These are phyloP conservation scores for Leptinotarsa peninsularis DNA, from an alignment of 2,888 invertebrate genomes.

Conservation along the genomic window DNA sequence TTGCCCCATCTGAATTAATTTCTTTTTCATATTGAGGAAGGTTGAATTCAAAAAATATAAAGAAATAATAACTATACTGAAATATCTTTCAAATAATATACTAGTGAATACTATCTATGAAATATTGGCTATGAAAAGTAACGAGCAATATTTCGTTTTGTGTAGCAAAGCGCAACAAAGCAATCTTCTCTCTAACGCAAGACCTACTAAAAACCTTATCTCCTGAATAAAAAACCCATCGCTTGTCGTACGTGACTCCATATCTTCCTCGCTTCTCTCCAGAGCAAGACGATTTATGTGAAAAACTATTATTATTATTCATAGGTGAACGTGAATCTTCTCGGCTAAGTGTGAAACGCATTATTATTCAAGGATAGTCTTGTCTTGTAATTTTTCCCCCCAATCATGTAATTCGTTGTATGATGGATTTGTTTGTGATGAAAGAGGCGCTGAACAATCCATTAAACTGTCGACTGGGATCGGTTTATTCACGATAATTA, in stretches of 20 bases:
- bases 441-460: slow-evolving; percentile 13
- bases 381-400: slow-evolving; percentile 7
- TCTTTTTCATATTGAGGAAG: too few relatives aligned
- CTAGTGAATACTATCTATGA: too few relatives aligned
- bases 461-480: neutral
- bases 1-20: too few relatives aligned
- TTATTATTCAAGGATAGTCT: slow-evolving; percentile 18
- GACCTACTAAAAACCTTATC: neutral
- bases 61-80: too few relatives aligned
- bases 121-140: too few relatives aligned
- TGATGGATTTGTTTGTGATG: slow-evolving; percentile 12
- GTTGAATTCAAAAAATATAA: too few relatives aligned
- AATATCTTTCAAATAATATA: too few relatives aligned
- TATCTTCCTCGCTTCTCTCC: slow-evolving; percentile 2
- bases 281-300: slow-evolving; percentile 5
- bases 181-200: neutral
- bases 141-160: too few relatives aligned
- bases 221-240: slow-evolving; percentile 9
- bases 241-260: slow-evolving; percentile 1
- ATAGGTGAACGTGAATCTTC: slow-evolving; percentile 15
- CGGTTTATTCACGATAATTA: slow-evolving; percentile 7
- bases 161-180: neutral
- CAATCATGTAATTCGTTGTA: slow-evolving; percentile 2
- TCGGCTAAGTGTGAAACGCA: slow-evolving; percentile 9
- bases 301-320: slow-evolving; percentile 22